Conservation (phyloP, 2,888 invertebrate species). For the Scelioninae gen. 2 region DNA sequence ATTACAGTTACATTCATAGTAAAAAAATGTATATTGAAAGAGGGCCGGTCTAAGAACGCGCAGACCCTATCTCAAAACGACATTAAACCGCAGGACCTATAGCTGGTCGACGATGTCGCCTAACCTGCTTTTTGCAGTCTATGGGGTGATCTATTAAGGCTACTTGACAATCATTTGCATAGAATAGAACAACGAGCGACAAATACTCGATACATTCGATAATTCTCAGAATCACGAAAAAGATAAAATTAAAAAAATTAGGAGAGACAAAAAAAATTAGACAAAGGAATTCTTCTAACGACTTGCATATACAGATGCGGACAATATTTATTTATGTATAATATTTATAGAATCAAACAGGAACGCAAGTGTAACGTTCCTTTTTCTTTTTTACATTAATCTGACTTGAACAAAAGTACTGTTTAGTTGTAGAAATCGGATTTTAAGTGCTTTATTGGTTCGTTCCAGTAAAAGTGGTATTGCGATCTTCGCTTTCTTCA, state of each 20-base stretch:
- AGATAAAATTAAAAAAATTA: too few relatives aligned
- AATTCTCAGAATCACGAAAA: constrained; percentile 1
- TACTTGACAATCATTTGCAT: constrained; percentile 53
- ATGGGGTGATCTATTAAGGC: constrained; percentile 50
- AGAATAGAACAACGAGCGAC: constrained; percentile 47
- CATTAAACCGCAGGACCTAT: constrained; percentile 51
- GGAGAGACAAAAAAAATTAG: too few relatives aligned
- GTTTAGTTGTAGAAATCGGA: too few relatives aligned
- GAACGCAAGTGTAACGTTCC: too few relatives aligned
- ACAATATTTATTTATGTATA: constrained; percentile 14
- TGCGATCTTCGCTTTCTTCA: too few relatives aligned
- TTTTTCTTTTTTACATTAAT: too few relatives aligned
- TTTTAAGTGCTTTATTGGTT: too few relatives aligned
- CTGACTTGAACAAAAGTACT: too few relatives aligned
- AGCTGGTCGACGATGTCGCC: constrained; percentile 28
- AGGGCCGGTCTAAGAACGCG: constrained; percentile 31
- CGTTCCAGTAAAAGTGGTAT: too few relatives aligned
- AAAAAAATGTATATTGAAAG: constrained; percentile 53
- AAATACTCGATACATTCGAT: constrained; percentile 18
- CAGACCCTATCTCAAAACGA: constrained; percentile 41
- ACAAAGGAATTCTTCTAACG: background rate
- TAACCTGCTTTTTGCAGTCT: constrained; percentile 43
- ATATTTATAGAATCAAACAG: constrained; percentile 35
- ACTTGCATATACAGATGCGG: constrained; percentile 21
- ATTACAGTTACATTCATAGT: constrained; percentile 53